Conservation (phyloP, 1,140 invertebrate species). For the Teleogryllus occipitalis region DNA sequence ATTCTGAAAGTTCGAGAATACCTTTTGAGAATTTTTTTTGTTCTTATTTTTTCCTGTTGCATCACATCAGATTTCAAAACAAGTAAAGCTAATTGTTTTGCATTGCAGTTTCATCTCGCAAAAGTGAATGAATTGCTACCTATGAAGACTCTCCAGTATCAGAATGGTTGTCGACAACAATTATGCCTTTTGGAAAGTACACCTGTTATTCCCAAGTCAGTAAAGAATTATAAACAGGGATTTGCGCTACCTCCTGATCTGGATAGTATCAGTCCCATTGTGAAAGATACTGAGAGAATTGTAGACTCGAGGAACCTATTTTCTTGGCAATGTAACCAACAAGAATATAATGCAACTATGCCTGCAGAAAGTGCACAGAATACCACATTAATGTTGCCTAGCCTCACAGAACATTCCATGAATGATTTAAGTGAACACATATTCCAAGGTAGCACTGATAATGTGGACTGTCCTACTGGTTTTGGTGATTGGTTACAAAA, state of each 20-base stretch:
- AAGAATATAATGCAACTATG: not conserved
- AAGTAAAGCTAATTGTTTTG: not conserved
- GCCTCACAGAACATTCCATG: conserved; percentile 37
- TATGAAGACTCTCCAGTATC: not conserved
- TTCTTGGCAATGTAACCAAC: not conserved
- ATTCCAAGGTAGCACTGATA: conserved; percentile 29
- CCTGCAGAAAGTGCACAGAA: not conserved
- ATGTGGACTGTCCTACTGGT: not conserved
- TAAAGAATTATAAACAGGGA: conserved; percentile 19
- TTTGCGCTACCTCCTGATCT: conserved; percentile 28
- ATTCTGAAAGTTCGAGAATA: no score
- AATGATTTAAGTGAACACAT: conserved; percentile 49
- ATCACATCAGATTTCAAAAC: not conserved
- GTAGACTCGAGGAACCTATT: not conserved
- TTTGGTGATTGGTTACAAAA: conserved; percentile 21
- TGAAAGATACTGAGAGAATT: conserved; percentile 5
- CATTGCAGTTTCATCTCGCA: not conserved
- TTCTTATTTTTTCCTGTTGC: not conserved
- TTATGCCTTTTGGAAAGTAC: conserved; percentile 30
- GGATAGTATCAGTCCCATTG: conserved; percentile 44
- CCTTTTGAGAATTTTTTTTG: no score
- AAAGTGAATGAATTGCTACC: not conserved
- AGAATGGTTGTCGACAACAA: not conserved
- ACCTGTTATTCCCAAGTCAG: conserved; percentile 27
- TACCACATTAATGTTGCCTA: not conserved